These are phyloP conservation scores for Silvanus unidentatus DNA, from an alignment of 2,888 invertebrate genomes.

Conservation along the genomic window DNA sequence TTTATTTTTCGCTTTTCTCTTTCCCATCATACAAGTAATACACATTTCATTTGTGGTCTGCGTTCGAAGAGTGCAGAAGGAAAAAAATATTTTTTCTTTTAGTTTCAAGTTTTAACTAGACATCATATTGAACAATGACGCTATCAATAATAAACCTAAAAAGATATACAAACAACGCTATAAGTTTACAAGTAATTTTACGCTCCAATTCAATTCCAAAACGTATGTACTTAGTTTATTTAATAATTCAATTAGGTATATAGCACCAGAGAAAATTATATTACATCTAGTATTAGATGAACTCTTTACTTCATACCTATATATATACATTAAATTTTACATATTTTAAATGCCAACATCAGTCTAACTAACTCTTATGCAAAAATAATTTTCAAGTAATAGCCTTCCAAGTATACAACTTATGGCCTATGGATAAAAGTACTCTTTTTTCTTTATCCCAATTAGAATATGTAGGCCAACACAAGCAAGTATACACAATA, in stretches of 20 bases:
- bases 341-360: too few species aligned
- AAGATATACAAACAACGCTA: neutral
- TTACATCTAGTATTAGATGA: neutral
- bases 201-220: neutral
- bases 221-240: conserved; percentile 1
- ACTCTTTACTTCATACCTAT: neutral
- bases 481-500: too few species aligned
- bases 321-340: neutral
- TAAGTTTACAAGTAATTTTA: neutral
- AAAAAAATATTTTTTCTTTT: neutral
- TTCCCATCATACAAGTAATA: too few species aligned
- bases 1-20: too few species aligned
- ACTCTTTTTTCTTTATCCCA: too few species aligned
- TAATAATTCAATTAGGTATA: conserved; percentile 1
- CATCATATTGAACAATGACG: neutral
- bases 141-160: neutral
- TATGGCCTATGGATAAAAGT: too few species aligned
- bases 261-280: neutral
- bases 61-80: too few species aligned
- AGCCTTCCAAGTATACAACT: too few species aligned
- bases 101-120: conserved; percentile 1
- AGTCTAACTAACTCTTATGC: too few species aligned
- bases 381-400: too few species aligned
- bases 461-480: too few species aligned
- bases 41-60: too few species aligned